phyloP scores from a whole-genome alignment of 2,888 invertebrate genomes.

The Slavum lentiscoides region DNA sequence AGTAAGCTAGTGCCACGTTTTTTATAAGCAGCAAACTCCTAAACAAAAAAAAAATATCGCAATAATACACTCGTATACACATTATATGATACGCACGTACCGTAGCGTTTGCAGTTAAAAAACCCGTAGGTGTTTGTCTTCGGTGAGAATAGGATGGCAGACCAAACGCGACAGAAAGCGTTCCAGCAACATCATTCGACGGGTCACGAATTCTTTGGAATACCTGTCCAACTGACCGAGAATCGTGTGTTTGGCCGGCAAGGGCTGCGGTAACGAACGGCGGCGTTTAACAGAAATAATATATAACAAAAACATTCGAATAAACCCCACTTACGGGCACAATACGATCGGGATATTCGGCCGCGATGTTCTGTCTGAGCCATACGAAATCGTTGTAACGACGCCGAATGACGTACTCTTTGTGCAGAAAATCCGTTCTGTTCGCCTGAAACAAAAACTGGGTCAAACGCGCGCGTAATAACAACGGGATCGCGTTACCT shows the following conservation, averaged over 20 bases:
- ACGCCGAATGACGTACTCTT: constrained; percentile 69
- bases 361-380: constrained; percentile 69
- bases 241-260: constrained; percentile 72
- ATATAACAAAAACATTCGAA: not conserved
- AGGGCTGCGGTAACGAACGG: constrained; percentile 63
- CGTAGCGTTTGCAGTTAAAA: constrained; percentile 70
- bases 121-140: constrained; percentile 67
- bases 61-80: not conserved
- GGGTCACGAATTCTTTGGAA: constrained; percentile 71
- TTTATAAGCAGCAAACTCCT: constrained; percentile 69
- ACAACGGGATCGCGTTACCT: constrained; percentile 60
- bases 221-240: constrained; percentile 71
- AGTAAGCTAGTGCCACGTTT: constrained; percentile 66
- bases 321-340: constrained; percentile 66
- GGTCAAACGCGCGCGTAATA: not conserved
- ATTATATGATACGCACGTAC: constrained; percentile 60
- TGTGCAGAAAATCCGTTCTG: constrained; percentile 67
- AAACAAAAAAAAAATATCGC: constrained; percentile 51
- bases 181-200: constrained; percentile 69
- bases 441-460: constrained; percentile 62
- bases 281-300: not conserved
- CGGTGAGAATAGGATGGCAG: constrained; percentile 72
- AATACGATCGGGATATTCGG: constrained; percentile 69
- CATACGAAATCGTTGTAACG: constrained; percentile 76
- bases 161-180: constrained; percentile 69